Percentiles rank a stretch among this genome's conserved stretches.
phyloP scores from a whole-genome alignment of 2,888 invertebrate genomes.

The Eucriotettix oculatus region DNA sequence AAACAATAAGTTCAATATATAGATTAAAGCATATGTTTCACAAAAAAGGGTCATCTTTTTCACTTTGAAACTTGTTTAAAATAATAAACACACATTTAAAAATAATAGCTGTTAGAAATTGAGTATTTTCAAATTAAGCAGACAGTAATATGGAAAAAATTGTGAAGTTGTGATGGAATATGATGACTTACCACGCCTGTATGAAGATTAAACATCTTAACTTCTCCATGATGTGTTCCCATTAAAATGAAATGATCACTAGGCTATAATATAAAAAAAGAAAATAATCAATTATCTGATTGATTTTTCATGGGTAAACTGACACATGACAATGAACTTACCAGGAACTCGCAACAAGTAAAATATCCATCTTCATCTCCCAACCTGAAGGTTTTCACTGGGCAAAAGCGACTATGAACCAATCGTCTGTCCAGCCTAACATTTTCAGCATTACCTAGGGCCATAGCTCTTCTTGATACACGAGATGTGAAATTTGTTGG shows the following conservation, averaged over 20 bases:
- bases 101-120: no score
- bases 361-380: constrained; percentile 57
- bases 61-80: not conserved
- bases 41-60: not conserved
- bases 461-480: constrained; percentile 36
- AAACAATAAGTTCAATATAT: no score
- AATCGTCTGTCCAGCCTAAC: constrained; percentile 59
- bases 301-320: not conserved
- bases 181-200: constrained; percentile 39
- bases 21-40: no score
- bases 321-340: constrained; percentile 12
- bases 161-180: no score
- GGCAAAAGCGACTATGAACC: constrained; percentile 68
- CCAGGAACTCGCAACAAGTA: constrained; percentile 52
- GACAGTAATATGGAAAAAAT: no score
- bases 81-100: not conserved
- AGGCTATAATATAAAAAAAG: constrained; percentile 16
- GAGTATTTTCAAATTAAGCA: no score
- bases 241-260: constrained; percentile 53
- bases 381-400: constrained; percentile 52
- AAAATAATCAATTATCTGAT: not conserved
- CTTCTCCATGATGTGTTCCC: constrained; percentile 82
- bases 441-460: constrained; percentile 34
- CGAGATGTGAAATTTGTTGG: constrained; percentile 58
- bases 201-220: constrained; percentile 72